Evolutionary conservation across 2,888 invertebrate genomes (phyloP).

Genomic region (Calameuta pallipes): DNA sequence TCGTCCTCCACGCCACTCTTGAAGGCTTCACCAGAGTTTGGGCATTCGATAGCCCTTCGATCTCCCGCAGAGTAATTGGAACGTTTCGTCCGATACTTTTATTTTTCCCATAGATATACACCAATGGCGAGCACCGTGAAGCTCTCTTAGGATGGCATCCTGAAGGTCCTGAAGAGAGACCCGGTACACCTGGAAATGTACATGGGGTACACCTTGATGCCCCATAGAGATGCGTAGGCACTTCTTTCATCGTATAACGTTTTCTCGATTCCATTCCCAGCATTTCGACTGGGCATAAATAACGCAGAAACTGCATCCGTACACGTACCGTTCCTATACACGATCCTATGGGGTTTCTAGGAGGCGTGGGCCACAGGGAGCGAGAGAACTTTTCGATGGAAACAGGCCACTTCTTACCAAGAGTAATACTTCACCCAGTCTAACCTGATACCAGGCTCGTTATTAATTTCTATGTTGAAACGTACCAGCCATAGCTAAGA

Average conservation of each 20-base stretch:
- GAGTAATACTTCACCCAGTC: constrained; percentile 24
- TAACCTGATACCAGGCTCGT: constrained; percentile 37
- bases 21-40: not conserved
- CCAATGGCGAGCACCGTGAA: not conserved
- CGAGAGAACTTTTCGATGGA: constrained; percentile 12
- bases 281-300: not conserved
- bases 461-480: constrained; percentile 58
- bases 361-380: not conserved
- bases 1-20: not conserved
- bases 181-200: not conserved
- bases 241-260: not conserved
- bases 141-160: not conserved
- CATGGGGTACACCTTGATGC: not conserved
- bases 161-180: not conserved
- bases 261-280: not conserved
- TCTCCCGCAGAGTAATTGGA: not conserved
- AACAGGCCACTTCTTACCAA: constrained; percentile 44
- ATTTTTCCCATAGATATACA: not conserved
- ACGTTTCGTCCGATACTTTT: not conserved
- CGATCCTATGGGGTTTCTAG: not conserved
- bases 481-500: constrained; percentile 12
- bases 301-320: constrained; percentile 6
- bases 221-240: not conserved
- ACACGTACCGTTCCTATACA: not conserved
- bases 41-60: not conserved